These are phyloP conservation scores for Euwallacea fornicatus DNA, from an alignment of 1,140 invertebrate species.

Conservation along the genomic window DNA sequence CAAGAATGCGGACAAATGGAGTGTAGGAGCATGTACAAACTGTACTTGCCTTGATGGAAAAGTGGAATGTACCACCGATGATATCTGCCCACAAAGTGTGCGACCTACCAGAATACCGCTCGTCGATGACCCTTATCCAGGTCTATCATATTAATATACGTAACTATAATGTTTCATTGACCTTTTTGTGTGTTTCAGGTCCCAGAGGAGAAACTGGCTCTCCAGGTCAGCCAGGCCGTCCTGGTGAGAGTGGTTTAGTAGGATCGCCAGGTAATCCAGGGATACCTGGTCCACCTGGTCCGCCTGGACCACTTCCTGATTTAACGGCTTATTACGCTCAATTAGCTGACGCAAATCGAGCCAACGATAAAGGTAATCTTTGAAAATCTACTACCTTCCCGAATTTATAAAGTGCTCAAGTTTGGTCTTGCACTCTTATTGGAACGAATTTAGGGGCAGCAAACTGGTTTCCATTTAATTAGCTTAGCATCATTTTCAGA, in stretches of 20 bases:
- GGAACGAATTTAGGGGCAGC: too few relatives aligned
- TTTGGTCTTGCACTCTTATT: too few relatives aligned
- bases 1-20: slow-evolving; percentile 65
- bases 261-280: slow-evolving; percentile 67
- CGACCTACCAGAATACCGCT: slow-evolving; percentile 29
- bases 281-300: slow-evolving; percentile 70
- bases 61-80: slow-evolving; percentile 58
- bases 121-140: slow-evolving; percentile 21
- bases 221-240: slow-evolving; percentile 59
- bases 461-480: too few relatives aligned
- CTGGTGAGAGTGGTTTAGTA: slow-evolving; percentile 61
- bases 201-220: slow-evolving; percentile 50
- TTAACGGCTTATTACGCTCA: slow-evolving; percentile 68
- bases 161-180: slow-evolving; percentile 3
- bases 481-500: too few relatives aligned
- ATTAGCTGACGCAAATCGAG: slow-evolving; percentile 64
- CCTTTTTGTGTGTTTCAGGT: slow-evolving; percentile 42
- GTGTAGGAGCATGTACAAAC: slow-evolving; percentile 64
- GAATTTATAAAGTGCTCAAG: too few relatives aligned
- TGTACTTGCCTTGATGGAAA: slow-evolving; percentile 63
- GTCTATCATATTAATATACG: neutral
- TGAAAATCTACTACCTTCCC: too few relatives aligned
- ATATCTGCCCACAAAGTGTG: slow-evolving; percentile 45
- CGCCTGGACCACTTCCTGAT: slow-evolving; percentile 73
- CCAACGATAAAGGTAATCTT: slow-evolving; percentile 68